phyloP scores from a whole-genome alignment of 2,113 vertebrate species.

The Cyanoderma ruficeps region DNA sequence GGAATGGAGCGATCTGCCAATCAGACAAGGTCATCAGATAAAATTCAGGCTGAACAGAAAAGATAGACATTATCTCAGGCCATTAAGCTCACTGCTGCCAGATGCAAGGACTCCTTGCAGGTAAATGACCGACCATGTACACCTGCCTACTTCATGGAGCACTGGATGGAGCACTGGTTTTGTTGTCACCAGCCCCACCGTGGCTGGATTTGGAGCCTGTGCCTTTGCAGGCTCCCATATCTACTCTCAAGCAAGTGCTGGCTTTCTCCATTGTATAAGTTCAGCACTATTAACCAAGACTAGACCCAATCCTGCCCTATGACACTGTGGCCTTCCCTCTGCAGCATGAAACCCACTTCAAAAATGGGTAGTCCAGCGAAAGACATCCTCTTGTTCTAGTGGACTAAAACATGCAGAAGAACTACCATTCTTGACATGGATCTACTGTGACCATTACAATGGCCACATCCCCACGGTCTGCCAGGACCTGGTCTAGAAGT shows the following conservation, averaged over 20 bases:
- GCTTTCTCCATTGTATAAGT: accelerated
- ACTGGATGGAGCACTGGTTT: neutral
- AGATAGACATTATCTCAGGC: neutral
- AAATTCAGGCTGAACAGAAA: neutral
- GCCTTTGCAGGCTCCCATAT: neutral
- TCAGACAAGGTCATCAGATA: neutral
- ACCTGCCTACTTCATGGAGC: neutral
- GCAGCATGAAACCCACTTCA: neutral
- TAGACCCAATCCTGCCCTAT: neutral
- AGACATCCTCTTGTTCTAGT: neutral
- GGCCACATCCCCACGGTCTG: accelerated
- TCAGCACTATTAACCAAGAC: neutral
- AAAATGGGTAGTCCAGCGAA: accelerated
- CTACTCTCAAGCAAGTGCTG: neutral
- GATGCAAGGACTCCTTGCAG: neutral
- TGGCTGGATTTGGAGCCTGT: neutral
- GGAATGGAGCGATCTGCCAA: neutral
- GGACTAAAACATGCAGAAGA: neutral
- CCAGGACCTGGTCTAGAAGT: neutral
- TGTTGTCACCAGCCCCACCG: neutral
- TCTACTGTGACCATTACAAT: neutral
- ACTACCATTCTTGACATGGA: accelerated
- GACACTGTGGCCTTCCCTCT: neutral
- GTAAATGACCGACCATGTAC: accelerated
- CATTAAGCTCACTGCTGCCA: neutral